phyloP scores from a whole-genome alignment of 2,797 vertebrate genomes.

The Acanthiza pusilla region DNA sequence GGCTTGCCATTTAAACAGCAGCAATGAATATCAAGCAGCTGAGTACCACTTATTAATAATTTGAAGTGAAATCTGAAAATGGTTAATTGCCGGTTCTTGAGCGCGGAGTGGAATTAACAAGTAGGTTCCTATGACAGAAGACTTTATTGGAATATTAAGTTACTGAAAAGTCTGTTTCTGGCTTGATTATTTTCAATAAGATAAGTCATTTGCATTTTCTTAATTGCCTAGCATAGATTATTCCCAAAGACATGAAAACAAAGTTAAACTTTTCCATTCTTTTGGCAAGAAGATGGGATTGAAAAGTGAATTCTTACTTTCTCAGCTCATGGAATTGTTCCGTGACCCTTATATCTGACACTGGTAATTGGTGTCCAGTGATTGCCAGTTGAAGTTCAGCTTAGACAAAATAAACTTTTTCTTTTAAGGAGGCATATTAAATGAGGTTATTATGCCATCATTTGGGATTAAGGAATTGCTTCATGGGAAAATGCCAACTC shows the following conservation, averaged over 20 bases:
- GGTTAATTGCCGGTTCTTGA: slow-evolving; percentile 55
- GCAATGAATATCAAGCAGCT: slow-evolving; percentile 13
- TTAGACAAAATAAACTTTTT: slow-evolving; percentile 60
- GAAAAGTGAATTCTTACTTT: background rate
- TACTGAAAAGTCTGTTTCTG: slow-evolving; percentile 36
- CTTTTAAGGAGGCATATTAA: slow-evolving; percentile 36
- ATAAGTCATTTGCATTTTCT: slow-evolving; percentile 46
- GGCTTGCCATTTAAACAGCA: background rate
- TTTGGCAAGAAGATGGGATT: background rate
- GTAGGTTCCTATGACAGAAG: slow-evolving; percentile 24
- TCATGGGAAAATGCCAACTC: slow-evolving; percentile 54
- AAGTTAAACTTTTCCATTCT: background rate
- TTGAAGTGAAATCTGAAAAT: slow-evolving; percentile 55
- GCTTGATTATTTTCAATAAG: slow-evolving; percentile 33
- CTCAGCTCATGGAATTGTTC: slow-evolving; percentile 3
- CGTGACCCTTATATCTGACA: slow-evolving; percentile 32
- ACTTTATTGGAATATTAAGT: slow-evolving; percentile 57
- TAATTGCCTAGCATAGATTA: slow-evolving; percentile 34
- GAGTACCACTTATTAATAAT: slow-evolving; percentile 57
- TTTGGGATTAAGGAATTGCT: slow-evolving; percentile 60
- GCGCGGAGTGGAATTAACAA: slow-evolving; percentile 44
- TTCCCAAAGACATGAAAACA: slow-evolving; percentile 23
- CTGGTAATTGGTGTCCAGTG: slow-evolving; percentile 44
- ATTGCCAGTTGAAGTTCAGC: slow-evolving; percentile 47
- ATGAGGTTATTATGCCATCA: slow-evolving; percentile 57